These are phyloP conservation scores for Cuniculus paca DNA, from an alignment of 2,797 vertebrate species.

Conservation along the genomic window DNA sequence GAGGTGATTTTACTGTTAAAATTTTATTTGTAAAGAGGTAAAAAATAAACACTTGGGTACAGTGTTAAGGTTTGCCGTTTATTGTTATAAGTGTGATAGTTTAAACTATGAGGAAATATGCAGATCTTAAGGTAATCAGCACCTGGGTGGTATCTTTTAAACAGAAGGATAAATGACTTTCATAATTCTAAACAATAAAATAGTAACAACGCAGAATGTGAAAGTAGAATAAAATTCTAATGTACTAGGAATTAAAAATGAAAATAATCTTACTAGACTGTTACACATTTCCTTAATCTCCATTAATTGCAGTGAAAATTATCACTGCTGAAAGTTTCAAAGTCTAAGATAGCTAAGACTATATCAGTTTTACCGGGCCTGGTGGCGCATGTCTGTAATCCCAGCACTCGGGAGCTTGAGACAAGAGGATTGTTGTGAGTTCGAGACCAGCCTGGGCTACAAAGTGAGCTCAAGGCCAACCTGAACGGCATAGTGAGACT, in stretches of 20 bases:
- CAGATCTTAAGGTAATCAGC: neutral
- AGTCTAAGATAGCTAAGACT: neutral
- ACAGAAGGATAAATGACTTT: slow-evolving; percentile 36
- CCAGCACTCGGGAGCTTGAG: too few species aligned
- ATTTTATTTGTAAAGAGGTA: neutral
- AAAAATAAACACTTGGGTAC: slow-evolving; percentile 32
- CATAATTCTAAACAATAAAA: slow-evolving; percentile 28
- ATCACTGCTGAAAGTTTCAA: neutral
- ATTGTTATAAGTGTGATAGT: neutral
- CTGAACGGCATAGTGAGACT: too few species aligned
- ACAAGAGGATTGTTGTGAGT: too few species aligned
- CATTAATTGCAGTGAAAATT: slow-evolving; percentile 20
- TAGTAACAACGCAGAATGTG: neutral
- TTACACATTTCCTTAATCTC: slow-evolving; percentile 52
- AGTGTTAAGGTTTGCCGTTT: neutral
- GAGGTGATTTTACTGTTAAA: neutral
- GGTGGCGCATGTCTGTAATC: too few species aligned
- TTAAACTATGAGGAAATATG: slow-evolving; percentile 4
- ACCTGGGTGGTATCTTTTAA: neutral
- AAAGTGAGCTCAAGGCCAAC: too few species aligned
- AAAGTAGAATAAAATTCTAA: slow-evolving; percentile 29
- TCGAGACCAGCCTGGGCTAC: too few species aligned
- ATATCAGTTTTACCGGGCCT: slow-evolving; percentile 6
- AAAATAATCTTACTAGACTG: neutral
- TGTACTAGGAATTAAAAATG: slow-evolving; percentile 38